A percentile compares a stretch with the other conserved stretches of the same genome.
Conservation (phyloP, 2,888 invertebrate species). For the Aplocera efformata region DNA sequence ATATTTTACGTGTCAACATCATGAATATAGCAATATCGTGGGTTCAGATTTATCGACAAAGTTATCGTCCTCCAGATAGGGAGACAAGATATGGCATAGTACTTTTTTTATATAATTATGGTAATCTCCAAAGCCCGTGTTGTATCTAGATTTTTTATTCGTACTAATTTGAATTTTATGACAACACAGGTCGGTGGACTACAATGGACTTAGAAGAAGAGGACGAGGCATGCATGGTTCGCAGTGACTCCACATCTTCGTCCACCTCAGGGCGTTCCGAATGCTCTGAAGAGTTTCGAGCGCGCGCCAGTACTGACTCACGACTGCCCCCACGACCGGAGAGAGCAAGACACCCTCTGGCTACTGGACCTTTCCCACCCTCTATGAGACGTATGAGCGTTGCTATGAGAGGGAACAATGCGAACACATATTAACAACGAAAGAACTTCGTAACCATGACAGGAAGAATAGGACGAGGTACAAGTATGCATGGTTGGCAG, state of each 20-base stretch:
- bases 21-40: too few species aligned
- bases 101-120: too few species aligned
- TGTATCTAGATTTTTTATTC: background rate
- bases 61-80: too few species aligned
- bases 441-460: conserved; percentile 1
- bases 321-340: conserved; percentile 80
- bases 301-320: conserved; percentile 87
- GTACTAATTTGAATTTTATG: background rate
- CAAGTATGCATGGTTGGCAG: conserved; percentile 63
- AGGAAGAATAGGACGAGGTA: conserved; percentile 75
- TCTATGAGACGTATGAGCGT: conserved; percentile 88
- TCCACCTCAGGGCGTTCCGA: conserved; percentile 49
- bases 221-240: conserved; percentile 65
- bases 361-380: conserved; percentile 63
- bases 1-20: too few species aligned
- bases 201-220: conserved; percentile 83
- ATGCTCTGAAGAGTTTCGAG: conserved; percentile 81
- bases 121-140: too few species aligned
- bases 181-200: conserved; percentile 78
- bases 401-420: conserved; percentile 85
- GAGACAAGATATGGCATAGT: too few species aligned
- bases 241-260: conserved; percentile 64
- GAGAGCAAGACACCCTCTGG: conserved; percentile 75
- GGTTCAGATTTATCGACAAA: too few species aligned
- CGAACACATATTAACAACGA: conserved; percentile 59